A percentile compares a stretch with the other conserved stretches of the same genome.
These are phyloP conservation scores for Erannis defoliaria DNA, from an alignment of 2,888 invertebrate genomes.

Conservation along the genomic window DNA sequence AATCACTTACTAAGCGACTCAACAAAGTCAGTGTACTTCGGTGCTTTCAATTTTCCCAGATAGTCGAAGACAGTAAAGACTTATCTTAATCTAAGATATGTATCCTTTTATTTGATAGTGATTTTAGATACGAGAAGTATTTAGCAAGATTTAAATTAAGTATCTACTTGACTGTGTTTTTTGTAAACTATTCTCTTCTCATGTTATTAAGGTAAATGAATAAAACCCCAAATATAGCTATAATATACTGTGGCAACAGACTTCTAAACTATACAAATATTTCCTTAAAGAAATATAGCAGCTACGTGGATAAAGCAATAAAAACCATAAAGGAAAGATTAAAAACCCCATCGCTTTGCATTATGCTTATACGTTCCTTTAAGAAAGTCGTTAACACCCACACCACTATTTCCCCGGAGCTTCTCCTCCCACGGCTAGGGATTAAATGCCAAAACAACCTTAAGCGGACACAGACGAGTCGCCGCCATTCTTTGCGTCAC, in stretches of 20 bases:
- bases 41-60: background rate
- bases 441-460: slow-evolving; percentile 62
- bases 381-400: slow-evolving; percentile 63
- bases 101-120: too few relatives aligned
- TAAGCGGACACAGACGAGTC: slow-evolving; percentile 38
- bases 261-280: background rate
- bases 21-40: too few relatives aligned
- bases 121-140: too few relatives aligned
- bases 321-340: slow-evolving; percentile 43
- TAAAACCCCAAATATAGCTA: too few relatives aligned
- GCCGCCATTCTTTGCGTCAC: slow-evolving; percentile 31
- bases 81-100: too few relatives aligned
- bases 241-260: too few relatives aligned
- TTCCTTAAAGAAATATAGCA: slow-evolving; percentile 3
- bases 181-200: too few relatives aligned
- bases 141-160: too few relatives aligned
- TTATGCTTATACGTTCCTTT: slow-evolving; percentile 48
- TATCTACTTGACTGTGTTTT: too few relatives aligned
- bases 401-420: slow-evolving; percentile 52
- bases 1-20: background rate
- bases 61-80: background rate
- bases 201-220: too few relatives aligned
- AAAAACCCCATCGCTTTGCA: slow-evolving; percentile 51
- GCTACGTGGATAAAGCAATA: slow-evolving; percentile 31
- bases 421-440: slow-evolving; percentile 59